Base-by-base conservation (phyloP, 1,140 invertebrate species). In the Aradophagus sp. region DNA sequence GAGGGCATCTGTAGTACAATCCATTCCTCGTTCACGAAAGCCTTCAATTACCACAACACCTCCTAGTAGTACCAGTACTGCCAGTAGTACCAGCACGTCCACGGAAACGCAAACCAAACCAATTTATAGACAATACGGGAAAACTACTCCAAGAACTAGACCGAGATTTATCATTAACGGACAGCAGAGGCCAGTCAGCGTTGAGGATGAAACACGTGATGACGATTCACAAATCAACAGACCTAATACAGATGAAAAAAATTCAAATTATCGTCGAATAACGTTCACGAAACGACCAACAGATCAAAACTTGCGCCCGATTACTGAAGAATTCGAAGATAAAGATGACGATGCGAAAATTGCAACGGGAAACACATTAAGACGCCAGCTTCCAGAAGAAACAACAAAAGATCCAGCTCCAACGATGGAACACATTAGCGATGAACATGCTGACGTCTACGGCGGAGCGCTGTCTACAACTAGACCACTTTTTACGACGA, bases 361-460 rank as follows among this genome's bases (percentile, higher is more conserved):
- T 4, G 76, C 78, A 0, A 83, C 76, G 0, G 86, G 86, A 1
- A 90, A 90, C 58, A 79, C 78, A 1, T 68, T 89, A 8, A 78
- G 89, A 53, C 82, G 91, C 16, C 89, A 92, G 63, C 80, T 92
- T 4, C 72, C 80, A 13, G 83, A 85, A 0, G 84, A 84, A 5
- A 80, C 80, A 0, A 83, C 84, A 0, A 86, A 87, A 27, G 27
- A 13, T 52, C 32, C 80, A 0, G 77, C 76, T 20, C 55, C 81
- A 0, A 80, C 74, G 8, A 67, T 77, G 10, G 77, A 79, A 8
- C 53, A 62, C 3, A 82, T 84, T 11, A 87, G 84, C 13, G 88
- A 90, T 62, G 91, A 91, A 70, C 87, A 89, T 7, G 87, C 87
- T 2, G 90, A 91, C 14, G 87, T 91, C 5, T 91, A 91, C 65